Evolutionary conservation across 2,113 vertebrate species (phyloP).

Genomic region (human): DNA sequence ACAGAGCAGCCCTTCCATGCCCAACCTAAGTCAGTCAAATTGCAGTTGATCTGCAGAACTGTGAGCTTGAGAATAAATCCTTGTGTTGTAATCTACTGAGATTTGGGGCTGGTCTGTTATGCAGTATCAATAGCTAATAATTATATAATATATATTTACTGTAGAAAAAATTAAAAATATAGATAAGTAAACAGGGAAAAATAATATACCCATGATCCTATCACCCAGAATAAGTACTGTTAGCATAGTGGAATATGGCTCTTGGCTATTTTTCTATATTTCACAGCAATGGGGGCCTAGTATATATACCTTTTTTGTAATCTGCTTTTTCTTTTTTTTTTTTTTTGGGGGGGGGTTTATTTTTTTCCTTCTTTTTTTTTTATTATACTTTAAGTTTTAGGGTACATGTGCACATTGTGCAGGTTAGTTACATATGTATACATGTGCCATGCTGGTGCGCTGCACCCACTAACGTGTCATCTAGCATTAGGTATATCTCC

Average conservation of each 20-base stretch:
- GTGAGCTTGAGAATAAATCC: neutral
- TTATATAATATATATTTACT: neutral
- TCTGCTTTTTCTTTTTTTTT: neutral
- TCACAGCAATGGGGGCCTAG: neutral
- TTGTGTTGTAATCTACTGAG: neutral
- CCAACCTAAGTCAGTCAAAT: neutral
- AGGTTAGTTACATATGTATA: no score
- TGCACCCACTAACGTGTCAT: no score
- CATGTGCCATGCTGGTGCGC: no score
- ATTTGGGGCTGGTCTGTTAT: neutral
- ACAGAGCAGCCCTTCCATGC: neutral
- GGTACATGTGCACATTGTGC: no score
- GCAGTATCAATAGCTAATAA: neutral
- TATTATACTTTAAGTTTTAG: no score
- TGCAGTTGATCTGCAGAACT: neutral
- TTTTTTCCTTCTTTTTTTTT: no score
- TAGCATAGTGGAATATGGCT: neutral
- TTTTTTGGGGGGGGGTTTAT: no score
- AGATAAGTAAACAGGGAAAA: neutral
- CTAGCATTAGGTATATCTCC: no score
- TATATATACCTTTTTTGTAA: neutral
- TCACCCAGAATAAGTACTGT: neutral
- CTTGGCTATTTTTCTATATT: neutral
- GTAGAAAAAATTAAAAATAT: neutral
- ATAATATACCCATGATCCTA: neutral